phyloP scores from a whole-genome alignment of 2,113 vertebrate species.

The Channa argus region DNA sequence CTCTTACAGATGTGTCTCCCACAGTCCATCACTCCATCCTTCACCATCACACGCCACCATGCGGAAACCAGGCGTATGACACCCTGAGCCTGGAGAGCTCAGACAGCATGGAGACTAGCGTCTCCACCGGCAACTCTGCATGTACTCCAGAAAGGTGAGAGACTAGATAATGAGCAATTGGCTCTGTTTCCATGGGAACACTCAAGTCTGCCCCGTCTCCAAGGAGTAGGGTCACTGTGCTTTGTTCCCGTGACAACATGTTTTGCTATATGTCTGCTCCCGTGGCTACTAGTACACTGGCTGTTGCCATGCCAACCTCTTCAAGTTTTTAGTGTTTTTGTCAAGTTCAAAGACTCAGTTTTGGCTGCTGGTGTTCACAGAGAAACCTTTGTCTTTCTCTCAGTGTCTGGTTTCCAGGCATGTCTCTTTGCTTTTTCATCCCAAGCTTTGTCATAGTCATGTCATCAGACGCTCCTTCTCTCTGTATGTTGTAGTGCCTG shows the following conservation, averaged over 20 bases:
- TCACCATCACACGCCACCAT: constrained; percentile 87
- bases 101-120: constrained; percentile 96
- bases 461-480: constrained; percentile 47
- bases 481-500: constrained; percentile 83
- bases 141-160: constrained; percentile 95
- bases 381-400: constrained; percentile 32
- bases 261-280: constrained; percentile 72
- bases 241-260: constrained; percentile 76
- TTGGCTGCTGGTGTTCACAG: constrained; percentile 13
- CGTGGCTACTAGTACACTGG: constrained; percentile 52
- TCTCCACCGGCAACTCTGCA: constrained; percentile 92
- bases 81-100: constrained; percentile 98
- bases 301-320: constrained; percentile 82
- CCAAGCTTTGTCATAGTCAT: constrained; percentile 16
- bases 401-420: constrained; percentile 50
- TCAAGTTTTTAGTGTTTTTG: constrained; percentile 61
- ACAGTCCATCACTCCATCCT: constrained; percentile 93
- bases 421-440: constrained; percentile 53
- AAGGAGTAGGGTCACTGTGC: constrained; percentile 78
- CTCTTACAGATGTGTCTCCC: constrained; percentile 66
- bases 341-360: constrained; percentile 37
- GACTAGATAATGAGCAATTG: constrained; percentile 62
- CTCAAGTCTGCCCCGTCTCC: constrained; percentile 77
- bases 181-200: constrained; percentile 84
- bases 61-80: constrained; percentile 88